Evolutionary conservation across 2,113 vertebrate species (phyloP).

Genomic region (Percopsis transmontana): DNA sequence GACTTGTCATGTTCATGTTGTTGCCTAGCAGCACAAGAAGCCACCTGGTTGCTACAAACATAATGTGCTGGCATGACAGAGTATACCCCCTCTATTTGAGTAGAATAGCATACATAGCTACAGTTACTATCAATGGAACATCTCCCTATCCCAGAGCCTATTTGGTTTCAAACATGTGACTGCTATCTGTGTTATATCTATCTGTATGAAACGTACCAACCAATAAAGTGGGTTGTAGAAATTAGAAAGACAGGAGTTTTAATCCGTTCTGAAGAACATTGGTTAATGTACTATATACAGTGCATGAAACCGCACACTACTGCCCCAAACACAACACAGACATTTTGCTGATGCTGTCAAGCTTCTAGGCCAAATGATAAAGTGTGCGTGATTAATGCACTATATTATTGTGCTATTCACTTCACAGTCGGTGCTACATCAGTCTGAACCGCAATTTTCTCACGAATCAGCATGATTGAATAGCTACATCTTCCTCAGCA

Average conservation of each 20-base stretch:
- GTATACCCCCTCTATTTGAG: slow-evolving; percentile 14
- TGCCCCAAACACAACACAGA: not conserved
- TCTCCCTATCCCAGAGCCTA: slow-evolving; percentile 7
- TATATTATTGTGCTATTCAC: slow-evolving; percentile 45
- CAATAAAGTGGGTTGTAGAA: not conserved
- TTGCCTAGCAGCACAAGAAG: slow-evolving; percentile 35
- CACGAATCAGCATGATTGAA: slow-evolving; percentile 58
- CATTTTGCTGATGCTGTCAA: slow-evolving; percentile 6
- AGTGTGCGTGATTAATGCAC: slow-evolving; percentile 43
- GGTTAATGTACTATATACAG: too few species aligned
- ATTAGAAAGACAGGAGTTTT: slow-evolving; percentile 24
- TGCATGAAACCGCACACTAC: not conserved
- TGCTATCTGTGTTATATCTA: not conserved
- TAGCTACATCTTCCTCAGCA: slow-evolving; percentile 46
- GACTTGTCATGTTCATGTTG: slow-evolving; percentile 17
- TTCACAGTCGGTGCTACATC: slow-evolving; percentile 37
- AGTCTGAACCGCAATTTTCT: slow-evolving; percentile 48
- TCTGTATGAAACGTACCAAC: slow-evolving; percentile 16
- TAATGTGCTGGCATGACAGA: slow-evolving; percentile 17
- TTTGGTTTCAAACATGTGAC: slow-evolving; percentile 27
- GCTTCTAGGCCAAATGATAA: slow-evolving; percentile 30
- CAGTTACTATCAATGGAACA: slow-evolving; percentile 21
- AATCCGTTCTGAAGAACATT: slow-evolving; percentile 7
- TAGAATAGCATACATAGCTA: slow-evolving; percentile 28
- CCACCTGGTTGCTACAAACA: slow-evolving; percentile 18